Percentiles rank a stretch among this genome's conserved stretches.
These are phyloP conservation scores for Psittacula cyanocephala DNA, from an alignment of 2,113 vertebrate species.

Conservation along the genomic window DNA sequence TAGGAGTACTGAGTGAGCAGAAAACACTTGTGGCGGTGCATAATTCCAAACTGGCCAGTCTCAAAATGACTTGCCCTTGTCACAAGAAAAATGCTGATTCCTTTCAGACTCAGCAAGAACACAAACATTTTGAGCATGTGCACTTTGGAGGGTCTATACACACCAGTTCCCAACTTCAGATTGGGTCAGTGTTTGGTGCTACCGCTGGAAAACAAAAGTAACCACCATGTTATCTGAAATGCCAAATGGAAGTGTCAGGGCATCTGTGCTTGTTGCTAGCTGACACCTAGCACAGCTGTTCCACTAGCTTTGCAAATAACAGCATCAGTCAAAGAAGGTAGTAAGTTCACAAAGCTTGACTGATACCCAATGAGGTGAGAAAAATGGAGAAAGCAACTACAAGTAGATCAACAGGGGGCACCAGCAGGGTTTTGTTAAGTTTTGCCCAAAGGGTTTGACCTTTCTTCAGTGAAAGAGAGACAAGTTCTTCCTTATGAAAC, in stretches of 20 bases:
- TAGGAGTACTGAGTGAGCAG: background rate
- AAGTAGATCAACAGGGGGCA: background rate
- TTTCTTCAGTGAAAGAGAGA: background rate
- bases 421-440: background rate
- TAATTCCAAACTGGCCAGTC: background rate
- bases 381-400: background rate
- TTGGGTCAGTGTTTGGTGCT: background rate
- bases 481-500: background rate
- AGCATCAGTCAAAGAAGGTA: background rate
- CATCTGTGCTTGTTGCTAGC: background rate
- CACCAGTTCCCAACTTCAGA: background rate
- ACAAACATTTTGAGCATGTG: background rate
- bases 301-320: background rate
- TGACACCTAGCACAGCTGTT: background rate
- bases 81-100: background rate
- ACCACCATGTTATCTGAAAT: background rate
- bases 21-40: background rate
- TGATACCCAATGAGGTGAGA: background rate
- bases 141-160: background rate
- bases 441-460: background rate
- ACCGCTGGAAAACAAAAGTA: background rate
- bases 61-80: background rate
- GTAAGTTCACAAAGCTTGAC: background rate
- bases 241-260: background rate
- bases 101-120: background rate